These are phyloP conservation scores for Cremastinae sp. DNA, from an alignment of 2,888 invertebrate genomes.

Conservation along the genomic window DNA sequence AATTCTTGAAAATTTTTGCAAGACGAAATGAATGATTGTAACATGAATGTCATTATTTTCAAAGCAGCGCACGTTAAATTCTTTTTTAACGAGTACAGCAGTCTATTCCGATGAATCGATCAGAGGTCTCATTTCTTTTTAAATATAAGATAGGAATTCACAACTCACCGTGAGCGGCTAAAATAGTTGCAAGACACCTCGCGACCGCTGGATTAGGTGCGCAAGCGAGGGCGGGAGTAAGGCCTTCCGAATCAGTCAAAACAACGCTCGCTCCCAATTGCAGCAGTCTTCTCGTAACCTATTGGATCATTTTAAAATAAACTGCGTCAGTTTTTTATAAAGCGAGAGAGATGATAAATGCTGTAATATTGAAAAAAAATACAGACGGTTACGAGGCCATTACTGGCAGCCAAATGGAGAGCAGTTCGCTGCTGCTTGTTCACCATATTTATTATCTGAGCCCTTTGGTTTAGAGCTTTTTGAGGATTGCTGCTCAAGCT, in stretches of 20 bases:
- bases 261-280: conserved; percentile 83
- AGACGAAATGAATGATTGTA: no score
- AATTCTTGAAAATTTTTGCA: no score
- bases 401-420: conserved; percentile 84
- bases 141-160: neutral
- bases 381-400: conserved; percentile 82
- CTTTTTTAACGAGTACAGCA: no score
- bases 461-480: conserved; percentile 64
- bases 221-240: conserved; percentile 85
- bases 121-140: no score
- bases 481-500: conserved; percentile 60
- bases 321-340: neutral
- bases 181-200: conserved; percentile 84
- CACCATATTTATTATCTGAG: conserved; percentile 80
- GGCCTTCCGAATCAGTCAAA: conserved; percentile 83
- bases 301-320: neutral
- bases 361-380: neutral
- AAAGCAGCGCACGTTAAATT: no score
- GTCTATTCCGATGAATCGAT: no score
- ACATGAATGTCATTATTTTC: no score
- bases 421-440: conserved; percentile 84
- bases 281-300: conserved; percentile 83
- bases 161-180: conserved; percentile 75
- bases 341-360: neutral
- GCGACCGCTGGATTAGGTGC: conserved; percentile 84